phyloP scores from a whole-genome alignment of 2,797 vertebrate genomes.

The Muraenolepis orangiensis region DNA sequence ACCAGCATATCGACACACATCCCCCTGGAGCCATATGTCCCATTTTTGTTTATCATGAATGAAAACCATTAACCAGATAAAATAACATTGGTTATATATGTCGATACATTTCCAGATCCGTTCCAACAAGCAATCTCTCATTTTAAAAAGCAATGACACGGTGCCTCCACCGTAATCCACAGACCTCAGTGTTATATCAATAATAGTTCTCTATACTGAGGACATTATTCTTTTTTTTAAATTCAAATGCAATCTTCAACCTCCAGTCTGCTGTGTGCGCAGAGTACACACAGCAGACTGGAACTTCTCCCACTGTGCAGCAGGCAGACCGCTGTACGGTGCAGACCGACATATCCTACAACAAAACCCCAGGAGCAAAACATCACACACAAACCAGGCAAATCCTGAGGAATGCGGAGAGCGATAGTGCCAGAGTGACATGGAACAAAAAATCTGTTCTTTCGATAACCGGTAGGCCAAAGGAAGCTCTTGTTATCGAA shows the following conservation, averaged over 20 bases:
- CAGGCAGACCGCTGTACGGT: too few relatives aligned
- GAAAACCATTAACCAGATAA: neutral
- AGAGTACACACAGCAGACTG: too few relatives aligned
- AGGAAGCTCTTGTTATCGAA: too few relatives aligned
- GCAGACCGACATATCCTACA: too few relatives aligned
- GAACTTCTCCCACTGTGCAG: too few relatives aligned
- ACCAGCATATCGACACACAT: constrained; percentile 31
- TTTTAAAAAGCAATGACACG: neutral
- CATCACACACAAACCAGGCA: neutral
- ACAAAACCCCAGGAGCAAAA: too few relatives aligned
- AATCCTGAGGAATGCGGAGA: neutral
- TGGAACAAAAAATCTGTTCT: too few relatives aligned
- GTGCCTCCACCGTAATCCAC: neutral
- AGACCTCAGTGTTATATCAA: neutral
- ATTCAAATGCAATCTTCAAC: neutral
- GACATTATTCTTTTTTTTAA: too few relatives aligned
- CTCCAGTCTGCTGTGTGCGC: neutral
- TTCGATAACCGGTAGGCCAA: too few relatives aligned
- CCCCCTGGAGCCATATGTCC: constrained; percentile 11
- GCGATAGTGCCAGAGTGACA: too few relatives aligned
- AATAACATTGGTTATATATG: neutral
- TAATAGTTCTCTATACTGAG: too few relatives aligned
- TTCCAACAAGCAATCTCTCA: neutral
- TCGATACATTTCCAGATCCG: neutral
- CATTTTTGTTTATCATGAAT: constrained; percentile 10